Evolutionary conservation across 2,113 vertebrate species (phyloP).

Genomic region (Hyperoodon ampullatus): DNA sequence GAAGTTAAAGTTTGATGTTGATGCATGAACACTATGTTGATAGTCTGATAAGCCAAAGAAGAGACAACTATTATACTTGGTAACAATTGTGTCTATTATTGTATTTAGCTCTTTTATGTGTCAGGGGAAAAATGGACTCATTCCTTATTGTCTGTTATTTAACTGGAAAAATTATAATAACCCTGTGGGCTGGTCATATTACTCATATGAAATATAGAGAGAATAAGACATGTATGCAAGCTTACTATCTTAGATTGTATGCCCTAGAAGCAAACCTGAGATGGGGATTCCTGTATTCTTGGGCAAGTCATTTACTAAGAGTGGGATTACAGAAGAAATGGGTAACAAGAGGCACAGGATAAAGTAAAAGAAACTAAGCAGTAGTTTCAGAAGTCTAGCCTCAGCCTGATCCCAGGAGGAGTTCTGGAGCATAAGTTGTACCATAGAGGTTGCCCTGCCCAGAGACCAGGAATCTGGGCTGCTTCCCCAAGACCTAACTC

Average conservation of each 20-base stretch:
- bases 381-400: background rate
- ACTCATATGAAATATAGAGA: background rate
- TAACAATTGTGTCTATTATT: background rate
- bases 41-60: background rate
- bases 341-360: no score
- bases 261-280: background rate
- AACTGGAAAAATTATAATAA: background rate
- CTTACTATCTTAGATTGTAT: background rate
- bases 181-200: background rate
- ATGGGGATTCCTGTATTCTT: background rate
- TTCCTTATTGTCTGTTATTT: background rate
- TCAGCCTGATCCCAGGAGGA: background rate
- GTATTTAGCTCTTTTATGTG: background rate
- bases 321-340: background rate
- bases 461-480: background rate
- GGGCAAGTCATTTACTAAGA: background rate
- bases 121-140: background rate
- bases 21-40: background rate
- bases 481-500: rapidly evolving
- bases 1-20: background rate
- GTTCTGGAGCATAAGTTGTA: background rate
- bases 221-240: background rate
- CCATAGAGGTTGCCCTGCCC: background rate
- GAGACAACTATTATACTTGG: background rate
- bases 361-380: background rate